Percentiles rank a stretch among this genome's conserved stretches.
Evolutionary conservation across 2,797 vertebrate species (phyloP).

Genomic region (Syngnathus rostellatus): DNA sequence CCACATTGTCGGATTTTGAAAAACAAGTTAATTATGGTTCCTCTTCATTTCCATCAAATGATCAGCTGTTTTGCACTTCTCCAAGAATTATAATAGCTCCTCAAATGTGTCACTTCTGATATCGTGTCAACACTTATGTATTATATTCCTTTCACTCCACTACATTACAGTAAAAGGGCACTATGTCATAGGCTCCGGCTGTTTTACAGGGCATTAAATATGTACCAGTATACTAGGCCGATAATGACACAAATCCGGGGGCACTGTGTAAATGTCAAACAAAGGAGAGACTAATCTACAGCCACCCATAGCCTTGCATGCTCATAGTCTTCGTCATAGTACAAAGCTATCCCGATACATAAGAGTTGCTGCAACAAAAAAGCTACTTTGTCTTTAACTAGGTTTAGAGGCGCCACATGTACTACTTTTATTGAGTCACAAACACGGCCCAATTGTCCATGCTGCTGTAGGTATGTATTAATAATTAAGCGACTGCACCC

Average conservation of each 20-base stretch:
- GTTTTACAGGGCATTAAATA: conserved; percentile 68
- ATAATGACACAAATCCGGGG: conserved; percentile 54
- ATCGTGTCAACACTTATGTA: conserved; percentile 7
- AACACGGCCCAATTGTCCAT: neutral
- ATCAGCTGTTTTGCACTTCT: neutral
- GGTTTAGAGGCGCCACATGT: no score
- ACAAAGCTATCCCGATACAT: no score
- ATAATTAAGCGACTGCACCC: no score
- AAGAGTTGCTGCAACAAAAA: no score
- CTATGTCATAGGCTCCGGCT: conserved; percentile 46
- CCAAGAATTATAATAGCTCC: neutral
- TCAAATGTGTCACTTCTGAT: neutral
- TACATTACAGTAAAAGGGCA: conserved; percentile 33
- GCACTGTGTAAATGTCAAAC: conserved; percentile 70
- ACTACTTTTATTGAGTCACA: neutral
- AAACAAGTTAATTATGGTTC: no score
- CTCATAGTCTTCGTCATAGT: no score
- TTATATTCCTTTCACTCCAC: conserved; percentile 22
- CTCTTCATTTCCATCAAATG: neutral
- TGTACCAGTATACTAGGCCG: conserved; percentile 63
- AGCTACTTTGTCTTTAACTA: no score
- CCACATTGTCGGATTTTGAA: neutral
- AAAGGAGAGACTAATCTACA: conserved; percentile 63
- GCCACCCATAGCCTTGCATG: conserved; percentile 40
- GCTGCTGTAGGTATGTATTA: no score